Evolutionary conservation across 1,140 invertebrate genomes (phyloP), one percentile per base, ranked within the genome.

Genomic region (Geopemphigus sp.): DNA sequence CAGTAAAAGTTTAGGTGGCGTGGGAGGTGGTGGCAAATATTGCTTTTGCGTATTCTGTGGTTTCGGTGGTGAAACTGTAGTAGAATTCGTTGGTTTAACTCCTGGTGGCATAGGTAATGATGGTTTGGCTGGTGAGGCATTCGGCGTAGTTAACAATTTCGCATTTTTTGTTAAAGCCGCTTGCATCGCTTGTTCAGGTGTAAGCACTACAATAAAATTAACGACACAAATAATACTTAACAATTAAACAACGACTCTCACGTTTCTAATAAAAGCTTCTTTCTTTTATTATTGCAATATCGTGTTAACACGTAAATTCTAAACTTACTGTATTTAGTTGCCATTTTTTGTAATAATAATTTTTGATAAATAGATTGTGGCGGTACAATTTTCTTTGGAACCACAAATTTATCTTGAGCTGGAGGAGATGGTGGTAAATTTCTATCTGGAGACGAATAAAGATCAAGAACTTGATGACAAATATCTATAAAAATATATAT

Each of bases 381-480:
- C 11, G 74, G 74, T 63, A 78, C 5, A 47, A 78, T 17, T 78
- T 78, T 78, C 17, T 78, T 78, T 1, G 80, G 80, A 14, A 73
- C 68, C 14, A 59, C 39, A 81, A 73, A 73, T 53, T 81, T 81
- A 22, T 81, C 70, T 61, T 73, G 56, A 26, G 50, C 17, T n/a
- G 64, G 64, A 19, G 68, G 68, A 32, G 68, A 70, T 12, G 39
- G 39, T 63, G 45, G 80, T 32, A 68, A 56, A 45, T 70, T 56
- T 29, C 73, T 81, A 6, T 59, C 70, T 22, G 80, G 80, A 32
- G 47, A 89, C 6, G 92, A 93, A 86, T 95, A 95, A 81, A 95
- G 85, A 87, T 98, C 95, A 82, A 98, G 86, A 22, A 96, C 94
- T 88, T 98, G 96, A 87, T 99, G 97, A 84, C 97, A 99, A 83